These are phyloP conservation scores for Nomada lathburiana DNA, from an alignment of 2,888 invertebrate genomes.

Conservation along the genomic window DNA sequence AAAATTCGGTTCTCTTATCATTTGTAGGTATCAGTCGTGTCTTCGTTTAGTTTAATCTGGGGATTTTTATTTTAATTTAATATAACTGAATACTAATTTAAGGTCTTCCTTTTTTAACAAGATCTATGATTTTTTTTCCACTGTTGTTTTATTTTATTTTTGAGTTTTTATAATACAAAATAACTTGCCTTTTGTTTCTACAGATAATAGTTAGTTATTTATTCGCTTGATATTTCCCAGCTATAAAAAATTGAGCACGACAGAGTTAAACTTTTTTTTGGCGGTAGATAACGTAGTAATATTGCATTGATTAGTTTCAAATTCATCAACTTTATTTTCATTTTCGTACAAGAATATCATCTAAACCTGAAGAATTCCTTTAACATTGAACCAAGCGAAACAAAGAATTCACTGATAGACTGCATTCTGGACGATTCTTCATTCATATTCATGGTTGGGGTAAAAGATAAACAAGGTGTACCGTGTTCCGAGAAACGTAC, in stretches of 20 bases:
- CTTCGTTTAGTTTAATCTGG: conserved; percentile 33
- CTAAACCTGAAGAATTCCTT: conserved; percentile 65
- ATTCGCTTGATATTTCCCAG: conserved; percentile 7
- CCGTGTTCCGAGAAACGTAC: conserved; percentile 12
- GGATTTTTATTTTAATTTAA: conserved; percentile 41
- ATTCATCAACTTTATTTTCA: conserved; percentile 6
- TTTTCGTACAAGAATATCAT: conserved; percentile 25
- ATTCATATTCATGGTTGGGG: conserved; percentile 18
- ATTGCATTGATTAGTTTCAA: background rate
- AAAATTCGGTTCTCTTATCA: conserved; percentile 64
- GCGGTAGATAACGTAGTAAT: no score
- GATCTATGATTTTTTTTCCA: background rate
- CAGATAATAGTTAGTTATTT: conserved; percentile 29
- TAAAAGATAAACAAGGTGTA: conserved; percentile 12
- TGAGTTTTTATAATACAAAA: background rate
- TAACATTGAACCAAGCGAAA: conserved; percentile 62
- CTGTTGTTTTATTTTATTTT: background rate
- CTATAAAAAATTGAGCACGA: background rate
- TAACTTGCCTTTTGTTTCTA: background rate
- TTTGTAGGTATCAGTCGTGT: conserved; percentile 61
- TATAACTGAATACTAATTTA: background rate
- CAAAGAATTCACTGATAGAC: conserved; percentile 60
- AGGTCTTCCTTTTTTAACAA: background rate
- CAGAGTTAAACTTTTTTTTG: background rate
- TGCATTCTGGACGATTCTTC: conserved; percentile 47